Conservation (phyloP, 2,888 invertebrate species). For the Acleris sparsana region DNA sequence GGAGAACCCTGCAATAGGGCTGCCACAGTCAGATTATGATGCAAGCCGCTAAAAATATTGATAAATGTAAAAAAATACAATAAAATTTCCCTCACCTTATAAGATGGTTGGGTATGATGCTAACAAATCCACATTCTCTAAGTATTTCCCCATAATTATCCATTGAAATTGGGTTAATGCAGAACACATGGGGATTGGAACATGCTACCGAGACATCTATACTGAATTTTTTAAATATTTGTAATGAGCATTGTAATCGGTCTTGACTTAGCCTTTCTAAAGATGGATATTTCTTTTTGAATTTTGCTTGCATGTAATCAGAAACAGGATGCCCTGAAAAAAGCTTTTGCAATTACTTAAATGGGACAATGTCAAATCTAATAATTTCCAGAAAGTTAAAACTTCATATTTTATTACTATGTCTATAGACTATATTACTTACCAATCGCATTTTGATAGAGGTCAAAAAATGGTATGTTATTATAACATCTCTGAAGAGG, state of each 20-base stretch:
- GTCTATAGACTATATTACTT: slow-evolving; percentile 13
- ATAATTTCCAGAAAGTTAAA: background rate
- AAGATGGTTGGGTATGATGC: slow-evolving; percentile 67
- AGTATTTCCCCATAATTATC: slow-evolving; percentile 85
- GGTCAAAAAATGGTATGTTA: slow-evolving; percentile 58
- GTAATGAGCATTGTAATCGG: slow-evolving; percentile 60
- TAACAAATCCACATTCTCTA: slow-evolving; percentile 84
- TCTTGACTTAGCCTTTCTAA: slow-evolving; percentile 59
- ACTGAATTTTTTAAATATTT: slow-evolving; percentile 67
- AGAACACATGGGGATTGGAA: slow-evolving; percentile 81
- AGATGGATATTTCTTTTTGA: slow-evolving; percentile 66
- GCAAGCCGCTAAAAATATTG: too few species aligned
- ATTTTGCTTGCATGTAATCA: slow-evolving; percentile 45
- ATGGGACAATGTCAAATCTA: too few species aligned
- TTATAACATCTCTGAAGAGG: slow-evolving; percentile 45
- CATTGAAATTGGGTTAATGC: slow-evolving; percentile 80
- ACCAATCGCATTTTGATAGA: slow-evolving; percentile 69
- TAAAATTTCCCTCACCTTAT: slow-evolving; percentile 56
- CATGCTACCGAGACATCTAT: slow-evolving; percentile 81
- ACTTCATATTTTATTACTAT: background rate
- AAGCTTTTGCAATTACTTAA: slow-evolving; percentile 9
- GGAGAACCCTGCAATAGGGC: too few species aligned
- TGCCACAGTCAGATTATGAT: too few species aligned
- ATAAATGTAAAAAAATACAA: too few species aligned
- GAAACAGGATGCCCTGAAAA: slow-evolving; percentile 58